Evolutionary conservation across 2,113 vertebrate genomes (phyloP).

Genomic region (Struthidea cinerea): DNA sequence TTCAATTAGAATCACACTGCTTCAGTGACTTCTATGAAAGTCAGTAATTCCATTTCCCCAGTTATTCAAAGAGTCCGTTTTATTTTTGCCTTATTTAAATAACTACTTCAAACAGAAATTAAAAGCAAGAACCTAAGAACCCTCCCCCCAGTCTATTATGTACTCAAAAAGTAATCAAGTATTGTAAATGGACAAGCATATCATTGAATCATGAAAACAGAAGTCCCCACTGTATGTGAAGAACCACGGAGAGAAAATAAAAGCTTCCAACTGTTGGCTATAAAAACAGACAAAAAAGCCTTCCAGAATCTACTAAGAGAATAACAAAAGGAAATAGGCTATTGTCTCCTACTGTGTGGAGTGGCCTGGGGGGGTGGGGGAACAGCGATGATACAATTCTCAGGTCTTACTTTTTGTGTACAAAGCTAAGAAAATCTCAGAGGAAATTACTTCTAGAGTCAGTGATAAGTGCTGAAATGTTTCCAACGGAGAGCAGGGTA

Average conservation of each 20-base stretch:
- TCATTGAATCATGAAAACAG: not conserved
- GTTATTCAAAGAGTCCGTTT: not conserved
- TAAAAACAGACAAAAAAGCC: not conserved
- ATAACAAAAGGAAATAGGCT: slow-evolving; percentile 9
- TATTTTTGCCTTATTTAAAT: not conserved
- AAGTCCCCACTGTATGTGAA: not conserved
- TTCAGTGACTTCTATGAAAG: not conserved
- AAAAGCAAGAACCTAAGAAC: not conserved
- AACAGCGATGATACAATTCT: not conserved
- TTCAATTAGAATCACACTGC: not conserved
- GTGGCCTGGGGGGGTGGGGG: too few relatives aligned
- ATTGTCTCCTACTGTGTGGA: not conserved
- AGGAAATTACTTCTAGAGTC: slow-evolving; percentile 48
- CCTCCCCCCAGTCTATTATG: not conserved
- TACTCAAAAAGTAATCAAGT: not conserved
- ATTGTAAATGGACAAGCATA: not conserved
- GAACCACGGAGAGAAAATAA: not conserved
- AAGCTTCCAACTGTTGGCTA: not conserved
- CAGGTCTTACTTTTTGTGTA: not conserved
- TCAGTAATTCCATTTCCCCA: not conserved
- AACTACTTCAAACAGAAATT: not conserved
- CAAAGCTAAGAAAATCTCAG: slow-evolving; percentile 15
- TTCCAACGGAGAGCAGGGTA: not conserved
- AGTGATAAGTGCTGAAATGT: not conserved
- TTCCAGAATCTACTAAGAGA: not conserved